A percentile compares a stretch with the other conserved stretches of the same genome.
phyloP scores from a whole-genome alignment of 2,797 vertebrate species.

The Eidolon dupreanum region DNA sequence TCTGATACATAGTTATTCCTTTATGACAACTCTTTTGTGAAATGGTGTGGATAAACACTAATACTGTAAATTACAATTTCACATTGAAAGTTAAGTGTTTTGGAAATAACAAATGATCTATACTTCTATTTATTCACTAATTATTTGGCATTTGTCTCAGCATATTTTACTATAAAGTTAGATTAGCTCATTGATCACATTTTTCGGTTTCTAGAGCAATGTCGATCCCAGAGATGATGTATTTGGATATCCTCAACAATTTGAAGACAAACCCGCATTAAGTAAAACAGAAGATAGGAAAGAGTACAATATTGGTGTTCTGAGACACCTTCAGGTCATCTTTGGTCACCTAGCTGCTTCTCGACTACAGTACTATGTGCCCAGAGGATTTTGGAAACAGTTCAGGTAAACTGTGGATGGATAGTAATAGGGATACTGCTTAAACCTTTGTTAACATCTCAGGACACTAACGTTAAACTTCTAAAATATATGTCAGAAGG shows the following conservation, averaged over 20 bases:
- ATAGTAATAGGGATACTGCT: background rate
- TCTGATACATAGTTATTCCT: background rate
- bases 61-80: constrained; percentile 7
- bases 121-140: background rate
- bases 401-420: constrained; percentile 90
- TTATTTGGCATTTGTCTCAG: constrained; percentile 28
- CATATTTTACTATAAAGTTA: background rate
- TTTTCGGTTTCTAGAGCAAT: constrained; percentile 91
- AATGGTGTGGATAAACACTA: background rate
- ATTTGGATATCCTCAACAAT: constrained; percentile 98
- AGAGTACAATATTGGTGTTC: constrained; percentile 99
- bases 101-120: constrained; percentile 29
- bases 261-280: constrained; percentile 97
- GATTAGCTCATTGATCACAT: background rate
- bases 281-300: constrained; percentile 98
- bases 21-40: background rate
- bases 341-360: constrained; percentile 99
- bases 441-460: constrained; percentile 28
- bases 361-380: constrained; percentile 98
- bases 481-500: background rate
- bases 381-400: constrained; percentile 99
- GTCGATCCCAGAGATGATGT: constrained; percentile 98
- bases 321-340: constrained; percentile 98
- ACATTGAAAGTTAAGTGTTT: constrained; percentile 28
- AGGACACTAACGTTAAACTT: background rate